These are phyloP conservation scores for Ciconia stormi DNA, from an alignment of 2,113 vertebrate genomes.

Conservation along the genomic window DNA sequence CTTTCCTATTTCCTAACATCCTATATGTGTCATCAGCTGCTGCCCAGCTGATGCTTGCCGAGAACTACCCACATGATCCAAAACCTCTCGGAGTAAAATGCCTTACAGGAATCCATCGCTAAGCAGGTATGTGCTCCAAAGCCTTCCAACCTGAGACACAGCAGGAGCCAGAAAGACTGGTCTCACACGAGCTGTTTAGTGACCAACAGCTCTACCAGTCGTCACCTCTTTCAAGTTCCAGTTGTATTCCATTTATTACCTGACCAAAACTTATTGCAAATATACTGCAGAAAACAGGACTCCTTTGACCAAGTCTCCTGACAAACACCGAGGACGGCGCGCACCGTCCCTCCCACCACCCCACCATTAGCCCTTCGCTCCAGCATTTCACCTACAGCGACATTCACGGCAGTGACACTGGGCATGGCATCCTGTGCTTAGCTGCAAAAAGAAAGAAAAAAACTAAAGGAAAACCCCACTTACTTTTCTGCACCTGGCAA, in stretches of 20 bases:
- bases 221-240: neutral
- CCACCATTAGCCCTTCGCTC: neutral
- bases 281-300: neutral
- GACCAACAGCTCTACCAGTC: neutral
- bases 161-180: neutral
- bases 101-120: neutral
- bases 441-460: neutral
- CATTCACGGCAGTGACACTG: fast-evolving
- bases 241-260: fast-evolving
- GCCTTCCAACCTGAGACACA: neutral
- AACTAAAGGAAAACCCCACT: neutral
- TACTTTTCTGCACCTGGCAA: no score
- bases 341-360: fast-evolving
- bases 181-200: neutral
- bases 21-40: neutral
- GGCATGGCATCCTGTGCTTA: neutral
- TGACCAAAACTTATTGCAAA: neutral
- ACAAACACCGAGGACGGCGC: fast-evolving
- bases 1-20: neutral
- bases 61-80: neutral
- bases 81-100: fast-evolving
- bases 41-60: neutral
- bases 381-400: neutral
- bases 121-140: neutral
- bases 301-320: neutral